Evolutionary conservation across 2,113 vertebrate genomes (phyloP).

Genomic region (Malaclemys terrapin): DNA sequence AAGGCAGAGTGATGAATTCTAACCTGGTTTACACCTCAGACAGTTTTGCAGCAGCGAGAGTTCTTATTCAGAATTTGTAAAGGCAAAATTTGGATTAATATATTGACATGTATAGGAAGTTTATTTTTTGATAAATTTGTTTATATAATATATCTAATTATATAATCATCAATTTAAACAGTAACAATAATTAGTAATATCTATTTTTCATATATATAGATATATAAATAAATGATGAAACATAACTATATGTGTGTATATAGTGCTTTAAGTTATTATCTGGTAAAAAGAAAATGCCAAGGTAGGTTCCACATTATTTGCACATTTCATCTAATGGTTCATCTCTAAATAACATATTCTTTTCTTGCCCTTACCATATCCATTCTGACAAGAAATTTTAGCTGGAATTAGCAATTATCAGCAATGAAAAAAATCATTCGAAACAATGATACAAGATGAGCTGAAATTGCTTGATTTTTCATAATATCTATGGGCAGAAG

Average conservation of each 20-base stretch:
- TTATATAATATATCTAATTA: too few relatives aligned
- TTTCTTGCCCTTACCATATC: neutral
- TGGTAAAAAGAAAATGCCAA: neutral
- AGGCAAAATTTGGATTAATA: neutral
- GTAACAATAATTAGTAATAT: neutral
- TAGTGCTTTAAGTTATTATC: neutral
- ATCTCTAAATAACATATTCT: neutral
- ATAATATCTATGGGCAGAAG: neutral
- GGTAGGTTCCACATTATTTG: neutral
- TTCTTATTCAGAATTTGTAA: neutral
- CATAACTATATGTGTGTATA: accelerated
- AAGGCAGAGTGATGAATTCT: neutral
- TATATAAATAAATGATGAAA: neutral
- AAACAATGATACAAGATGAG: neutral
- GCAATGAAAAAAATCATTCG: neutral
- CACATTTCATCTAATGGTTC: neutral
- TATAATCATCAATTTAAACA: neutral
- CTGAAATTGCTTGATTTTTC: neutral
- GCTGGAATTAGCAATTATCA: neutral
- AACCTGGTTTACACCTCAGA: accelerated
- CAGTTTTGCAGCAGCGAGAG: neutral
- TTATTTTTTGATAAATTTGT: accelerated
- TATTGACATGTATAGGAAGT: neutral
- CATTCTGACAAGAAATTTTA: neutral
- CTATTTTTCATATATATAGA: neutral